Conservation (phyloP, 2,888 invertebrate species). For the Catocala nupta region DNA sequence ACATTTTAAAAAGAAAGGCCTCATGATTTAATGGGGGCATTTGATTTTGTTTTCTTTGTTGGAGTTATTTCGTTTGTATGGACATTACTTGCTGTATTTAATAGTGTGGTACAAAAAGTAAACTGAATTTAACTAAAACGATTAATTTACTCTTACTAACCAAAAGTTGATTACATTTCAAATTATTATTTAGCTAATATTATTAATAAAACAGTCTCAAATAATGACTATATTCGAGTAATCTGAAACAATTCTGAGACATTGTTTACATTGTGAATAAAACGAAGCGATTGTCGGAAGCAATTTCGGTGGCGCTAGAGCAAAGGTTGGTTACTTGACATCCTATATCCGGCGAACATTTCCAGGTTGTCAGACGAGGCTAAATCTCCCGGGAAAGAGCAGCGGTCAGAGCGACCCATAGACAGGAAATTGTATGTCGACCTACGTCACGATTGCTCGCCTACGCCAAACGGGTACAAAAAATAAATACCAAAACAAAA, state of each 20-base stretch:
- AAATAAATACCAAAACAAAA: slow-evolving; percentile 53
- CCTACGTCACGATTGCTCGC: slow-evolving; percentile 72
- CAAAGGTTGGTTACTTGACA: slow-evolving; percentile 76
- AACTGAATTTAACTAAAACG: too few relatives aligned
- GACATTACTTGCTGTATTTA: too few relatives aligned
- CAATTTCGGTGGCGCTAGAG: slow-evolving; percentile 70
- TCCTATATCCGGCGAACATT: slow-evolving; percentile 80
- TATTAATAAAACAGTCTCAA: not conserved
- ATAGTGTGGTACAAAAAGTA: too few relatives aligned
- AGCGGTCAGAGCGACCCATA: slow-evolving; percentile 71
- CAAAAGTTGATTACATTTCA: too few relatives aligned
- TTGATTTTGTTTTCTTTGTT: not conserved
- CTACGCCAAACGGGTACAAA: slow-evolving; percentile 51
- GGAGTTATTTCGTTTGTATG: too few relatives aligned
- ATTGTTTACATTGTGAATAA: slow-evolving; percentile 27
- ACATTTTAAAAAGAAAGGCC: not conserved
- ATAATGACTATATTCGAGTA: not conserved
- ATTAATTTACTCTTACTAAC: too few relatives aligned
- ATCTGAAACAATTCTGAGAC: not conserved
- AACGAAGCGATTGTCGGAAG: slow-evolving; percentile 66
- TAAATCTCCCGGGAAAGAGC: slow-evolving; percentile 76
- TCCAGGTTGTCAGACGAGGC: slow-evolving; percentile 75
- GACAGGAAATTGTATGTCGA: slow-evolving; percentile 84
- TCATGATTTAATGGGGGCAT: not conserved
- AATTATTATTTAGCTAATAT: too few relatives aligned